phyloP scores from a whole-genome alignment of 2,113 vertebrate species.

The Panurus biarmicus region DNA sequence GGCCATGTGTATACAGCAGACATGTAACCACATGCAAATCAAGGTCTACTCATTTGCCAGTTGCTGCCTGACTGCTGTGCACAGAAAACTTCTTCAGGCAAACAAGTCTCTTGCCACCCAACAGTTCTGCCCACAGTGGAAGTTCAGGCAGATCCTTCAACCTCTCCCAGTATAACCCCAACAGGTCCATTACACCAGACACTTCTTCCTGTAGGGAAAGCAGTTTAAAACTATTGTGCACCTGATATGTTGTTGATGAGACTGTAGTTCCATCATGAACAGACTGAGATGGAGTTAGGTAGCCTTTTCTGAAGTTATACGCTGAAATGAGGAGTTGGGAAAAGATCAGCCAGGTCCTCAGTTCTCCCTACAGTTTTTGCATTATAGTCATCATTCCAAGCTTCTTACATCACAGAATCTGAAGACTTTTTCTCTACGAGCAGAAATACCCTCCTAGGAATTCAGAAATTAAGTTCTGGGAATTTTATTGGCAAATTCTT shows the following conservation, averaged over 20 bases:
- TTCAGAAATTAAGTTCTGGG: slow-evolving; percentile 3
- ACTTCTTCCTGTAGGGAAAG: neutral
- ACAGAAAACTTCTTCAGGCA: neutral
- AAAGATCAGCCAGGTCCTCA: neutral
- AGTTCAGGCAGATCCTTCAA: neutral
- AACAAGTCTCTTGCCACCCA: neutral
- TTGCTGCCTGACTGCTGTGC: neutral
- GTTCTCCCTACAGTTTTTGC: neutral
- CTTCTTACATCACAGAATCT: neutral
- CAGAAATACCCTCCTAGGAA: slow-evolving; percentile 13
- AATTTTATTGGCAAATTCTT: slow-evolving; percentile 23
- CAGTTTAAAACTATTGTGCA: neutral
- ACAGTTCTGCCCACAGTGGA: neutral
- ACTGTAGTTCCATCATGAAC: neutral
- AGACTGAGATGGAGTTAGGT: neutral
- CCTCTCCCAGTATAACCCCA: neutral
- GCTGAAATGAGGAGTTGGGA: neutral
- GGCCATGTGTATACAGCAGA: neutral
- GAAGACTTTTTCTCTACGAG: neutral
- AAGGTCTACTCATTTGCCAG: neutral
- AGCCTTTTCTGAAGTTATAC: neutral
- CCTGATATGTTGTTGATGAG: neutral
- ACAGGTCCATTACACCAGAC: neutral
- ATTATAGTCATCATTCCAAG: neutral
- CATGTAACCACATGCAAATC: neutral